Base-by-base conservation (phyloP, 2,113 vertebrate species). In the Aegotheles bennettii region DNA sequence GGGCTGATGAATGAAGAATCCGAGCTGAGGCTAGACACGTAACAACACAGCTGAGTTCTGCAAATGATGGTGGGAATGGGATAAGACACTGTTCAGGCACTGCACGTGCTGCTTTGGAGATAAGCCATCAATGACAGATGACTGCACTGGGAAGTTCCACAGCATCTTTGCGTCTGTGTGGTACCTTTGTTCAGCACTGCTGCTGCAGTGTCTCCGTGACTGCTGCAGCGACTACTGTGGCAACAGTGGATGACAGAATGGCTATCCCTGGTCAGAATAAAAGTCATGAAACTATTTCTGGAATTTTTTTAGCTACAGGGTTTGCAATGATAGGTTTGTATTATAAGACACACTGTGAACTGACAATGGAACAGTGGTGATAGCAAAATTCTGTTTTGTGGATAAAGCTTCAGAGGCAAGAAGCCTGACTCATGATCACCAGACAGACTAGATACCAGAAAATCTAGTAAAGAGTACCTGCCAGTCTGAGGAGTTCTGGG, bases 101-200 rank as follows among this genome's bases (percentile, higher is more conserved):
- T 1, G 4, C 95, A 89, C 14, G 43, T 86, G 84, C 69, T 92
- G 77, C 81, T 84, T 82, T 95, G 95, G 94, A 84, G 93, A 87
- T 73, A 95, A 87, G 89, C 87, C 91, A 95, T 91, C 81, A 31
- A 4, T 76, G 87, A 79, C 91, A 89, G 88, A 92, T 81, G 91
- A 96, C 29, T 48, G 80, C 84, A 71, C 51, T 78, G 91, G 53
- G 40, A 73, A 95, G 94, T 85, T 53, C 74, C 78, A 80, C 43
- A 63, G 87, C 57, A 69, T 63, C 91, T 48, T 51, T 87, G 56
- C 19, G 21, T 24, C 59, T 86, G 68, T 82, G 84, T 91, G 81
- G 69, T 16, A 94, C 69, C 83, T 92, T 76, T 95, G 84, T 89
- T 93, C 73, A 48, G 61, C 36, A n/a, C n/a, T 59, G 64, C 68